phyloP scores from a whole-genome alignment of 2,113 vertebrate genomes.

The Python bivittatus region DNA sequence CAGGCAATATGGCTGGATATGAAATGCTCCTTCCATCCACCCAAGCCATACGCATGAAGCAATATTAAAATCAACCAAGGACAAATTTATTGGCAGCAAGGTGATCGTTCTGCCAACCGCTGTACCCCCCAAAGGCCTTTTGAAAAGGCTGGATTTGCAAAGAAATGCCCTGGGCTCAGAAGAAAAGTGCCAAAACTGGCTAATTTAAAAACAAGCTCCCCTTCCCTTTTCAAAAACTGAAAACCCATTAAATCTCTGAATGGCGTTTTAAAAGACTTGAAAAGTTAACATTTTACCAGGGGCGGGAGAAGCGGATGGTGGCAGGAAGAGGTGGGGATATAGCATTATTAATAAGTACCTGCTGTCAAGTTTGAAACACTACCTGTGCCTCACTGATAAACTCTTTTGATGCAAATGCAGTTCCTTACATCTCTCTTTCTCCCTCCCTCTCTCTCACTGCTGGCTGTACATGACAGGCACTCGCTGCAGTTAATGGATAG shows the following conservation, averaged over 20 bases:
- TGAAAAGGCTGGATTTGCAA: background rate
- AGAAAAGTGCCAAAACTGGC: background rate
- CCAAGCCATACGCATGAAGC: fast-evolving
- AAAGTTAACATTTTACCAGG: conserved; percentile 30
- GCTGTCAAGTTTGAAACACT: conserved; percentile 23
- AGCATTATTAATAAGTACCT: background rate
- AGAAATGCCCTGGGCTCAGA: background rate
- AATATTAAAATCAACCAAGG: background rate
- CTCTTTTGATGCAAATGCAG: background rate
- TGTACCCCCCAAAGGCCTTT: background rate
- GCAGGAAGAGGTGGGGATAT: background rate
- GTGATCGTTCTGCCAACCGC: conserved; percentile 14
- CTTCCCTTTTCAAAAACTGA: conserved; percentile 7
- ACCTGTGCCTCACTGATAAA: conserved; percentile 35
- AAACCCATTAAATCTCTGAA: background rate
- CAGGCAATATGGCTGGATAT: no score
- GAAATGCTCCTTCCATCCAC: background rate
- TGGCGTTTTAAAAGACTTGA: conserved; percentile 24
- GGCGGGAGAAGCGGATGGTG: background rate
- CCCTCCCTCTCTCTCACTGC: background rate
- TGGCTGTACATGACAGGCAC: conserved; percentile 31
- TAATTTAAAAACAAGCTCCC: background rate
- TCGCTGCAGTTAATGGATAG: background rate
- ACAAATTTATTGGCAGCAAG: background rate
- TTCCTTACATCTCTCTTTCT: background rate